Base-by-base conservation (phyloP, 2,113 vertebrate genomes). In the Trochalopteron elliotii region DNA sequence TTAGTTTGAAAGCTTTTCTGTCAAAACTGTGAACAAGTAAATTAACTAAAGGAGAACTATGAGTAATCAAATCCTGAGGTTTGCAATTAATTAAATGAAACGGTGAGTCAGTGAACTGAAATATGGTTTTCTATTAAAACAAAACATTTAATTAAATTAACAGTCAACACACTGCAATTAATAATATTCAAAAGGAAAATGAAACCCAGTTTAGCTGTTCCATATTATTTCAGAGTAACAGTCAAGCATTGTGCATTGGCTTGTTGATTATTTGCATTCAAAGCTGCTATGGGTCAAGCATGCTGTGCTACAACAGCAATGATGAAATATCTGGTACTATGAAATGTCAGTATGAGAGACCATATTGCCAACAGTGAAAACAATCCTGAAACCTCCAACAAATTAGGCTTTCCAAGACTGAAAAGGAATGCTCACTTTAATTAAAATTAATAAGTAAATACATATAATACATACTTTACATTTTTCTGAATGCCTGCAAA, bases 101-200 rank as follows among this genome's bases (percentile, higher is more conserved):
- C 15, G 50, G 78, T 96, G 86, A 97, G 90, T 95, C 92, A 96
- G 87, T 96, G 95, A 85, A 94, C 83, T 97, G 91, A 80, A 86
- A 94, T 96, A 95, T 90, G 75, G 59, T 87, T 97, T 96, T 89
- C 55, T 91, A 97, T 93, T 96, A 97, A 94, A 96, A 97, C 96
- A 97, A 97, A 98, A 78, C 83, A 93, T 96, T 97, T 97, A 96
- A 97, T 97, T 97, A 97, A 97, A 97, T 97, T 98, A 97, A 97
- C 80, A 97, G 92, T 94, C 90, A 94, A 97, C 93, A 83, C 77
- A 87, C 64, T 96, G 63, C 83, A 95, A 97, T 95, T 94, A 97
- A 97, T 97, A 97, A 97, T 88, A 95, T 87, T 83, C 65, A 37
- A 84, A 97, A 81, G 77, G 64, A 94, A 96, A 96, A 87, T 71